These are phyloP conservation scores for Platyrinchus mystaceus DNA, from an alignment of 2,797 vertebrate species.

Conservation along the genomic window DNA sequence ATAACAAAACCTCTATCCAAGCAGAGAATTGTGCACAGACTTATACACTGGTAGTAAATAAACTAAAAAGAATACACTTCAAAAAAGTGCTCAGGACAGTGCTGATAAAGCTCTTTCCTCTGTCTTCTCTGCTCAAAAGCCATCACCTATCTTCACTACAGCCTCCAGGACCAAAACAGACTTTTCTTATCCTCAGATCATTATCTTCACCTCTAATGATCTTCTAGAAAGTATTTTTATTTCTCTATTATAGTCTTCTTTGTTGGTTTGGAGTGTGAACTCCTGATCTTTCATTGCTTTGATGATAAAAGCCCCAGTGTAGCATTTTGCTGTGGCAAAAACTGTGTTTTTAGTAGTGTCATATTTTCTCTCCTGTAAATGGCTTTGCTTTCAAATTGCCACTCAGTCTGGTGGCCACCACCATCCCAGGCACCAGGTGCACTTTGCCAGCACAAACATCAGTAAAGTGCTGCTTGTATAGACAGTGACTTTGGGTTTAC, in stretches of 20 bases:
- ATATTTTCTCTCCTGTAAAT: neutral
- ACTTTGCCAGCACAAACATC: neutral
- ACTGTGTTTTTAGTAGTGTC: neutral
- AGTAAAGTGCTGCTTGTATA: neutral
- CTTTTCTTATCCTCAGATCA: neutral
- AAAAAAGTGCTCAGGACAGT: neutral
- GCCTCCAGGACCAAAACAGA: neutral
- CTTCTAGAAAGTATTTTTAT: neutral
- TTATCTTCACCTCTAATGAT: neutral
- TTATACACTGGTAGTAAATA: neutral
- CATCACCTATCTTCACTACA: neutral
- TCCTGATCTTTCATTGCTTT: neutral
- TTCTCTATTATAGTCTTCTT: neutral
- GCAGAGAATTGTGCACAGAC: neutral
- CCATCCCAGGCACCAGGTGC: neutral
- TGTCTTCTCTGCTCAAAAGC: neutral
- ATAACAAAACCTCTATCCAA: neutral
- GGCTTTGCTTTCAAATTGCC: neutral
- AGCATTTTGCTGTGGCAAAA: neutral
- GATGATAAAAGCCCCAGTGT: neutral
- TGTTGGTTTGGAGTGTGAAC: neutral
- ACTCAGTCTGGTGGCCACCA: neutral
- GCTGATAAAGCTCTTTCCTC: neutral
- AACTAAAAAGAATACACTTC: neutral
- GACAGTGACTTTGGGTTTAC: neutral